Percentiles rank a stretch among this genome's conserved stretches.
Evolutionary conservation across 64 coral and sea anemone species (phyloP).

Genomic region (Anthopleura sola): DNA sequence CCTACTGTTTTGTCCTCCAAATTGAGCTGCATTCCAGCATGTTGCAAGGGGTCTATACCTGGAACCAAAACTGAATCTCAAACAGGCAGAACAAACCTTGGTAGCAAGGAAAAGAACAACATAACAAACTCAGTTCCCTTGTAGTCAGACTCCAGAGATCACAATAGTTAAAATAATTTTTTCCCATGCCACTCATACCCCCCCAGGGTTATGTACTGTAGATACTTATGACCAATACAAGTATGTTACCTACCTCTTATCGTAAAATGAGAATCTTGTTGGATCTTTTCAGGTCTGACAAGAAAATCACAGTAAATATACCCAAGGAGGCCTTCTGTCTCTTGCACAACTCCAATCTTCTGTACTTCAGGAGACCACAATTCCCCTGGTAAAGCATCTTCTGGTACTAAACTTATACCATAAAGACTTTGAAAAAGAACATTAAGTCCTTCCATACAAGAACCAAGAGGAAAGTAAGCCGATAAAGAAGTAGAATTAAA

Average conservation of each 20-base stretch:
- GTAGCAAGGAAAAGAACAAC: too few species aligned
- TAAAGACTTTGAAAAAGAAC: slow-evolving; percentile 73
- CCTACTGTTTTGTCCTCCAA: too few species aligned
- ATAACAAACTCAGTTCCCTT: too few species aligned
- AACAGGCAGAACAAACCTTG: too few species aligned
- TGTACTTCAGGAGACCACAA: slow-evolving; percentile 85
- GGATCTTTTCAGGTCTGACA: slow-evolving; percentile 77
- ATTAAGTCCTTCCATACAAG: slow-evolving; percentile 96
- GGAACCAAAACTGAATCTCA: too few species aligned
- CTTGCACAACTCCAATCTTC: slow-evolving; percentile 87
- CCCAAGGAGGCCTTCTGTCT: slow-evolving; percentile 80
- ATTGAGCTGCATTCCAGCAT: too few species aligned
- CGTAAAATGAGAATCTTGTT: slow-evolving; percentile 97
- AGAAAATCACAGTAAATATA: slow-evolving; percentile 99
- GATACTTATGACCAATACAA: neutral
- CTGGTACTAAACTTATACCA: slow-evolving; percentile 68
- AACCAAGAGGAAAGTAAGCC: slow-evolving; percentile 88
- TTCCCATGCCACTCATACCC: too few species aligned
- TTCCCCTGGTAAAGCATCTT: slow-evolving; percentile 77
- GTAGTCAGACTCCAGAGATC: too few species aligned
- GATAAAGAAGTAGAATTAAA: slow-evolving; percentile 63
- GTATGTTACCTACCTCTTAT: slow-evolving; percentile 70
- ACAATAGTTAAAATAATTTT: too few species aligned
- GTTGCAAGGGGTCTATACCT: too few species aligned
- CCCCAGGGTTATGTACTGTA: too few species aligned